phyloP scores from a whole-genome alignment of 2,113 vertebrate species.

The Sapayoa aenigma region DNA sequence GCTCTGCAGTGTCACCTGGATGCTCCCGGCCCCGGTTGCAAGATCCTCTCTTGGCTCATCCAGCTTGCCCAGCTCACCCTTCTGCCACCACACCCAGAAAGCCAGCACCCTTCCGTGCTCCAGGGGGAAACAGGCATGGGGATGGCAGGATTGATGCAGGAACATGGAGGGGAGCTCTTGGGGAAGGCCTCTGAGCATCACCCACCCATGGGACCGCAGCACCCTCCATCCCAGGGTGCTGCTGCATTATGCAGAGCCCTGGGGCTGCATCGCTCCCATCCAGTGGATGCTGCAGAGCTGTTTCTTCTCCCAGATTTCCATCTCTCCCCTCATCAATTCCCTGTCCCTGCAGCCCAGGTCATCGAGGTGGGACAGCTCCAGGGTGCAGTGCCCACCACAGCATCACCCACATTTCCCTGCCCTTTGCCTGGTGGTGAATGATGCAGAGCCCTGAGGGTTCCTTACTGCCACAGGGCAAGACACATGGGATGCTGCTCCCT shows the following conservation, averaged over 20 bases:
- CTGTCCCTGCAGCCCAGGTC: background rate
- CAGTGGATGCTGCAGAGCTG: rapidly evolving
- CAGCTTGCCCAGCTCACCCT: background rate
- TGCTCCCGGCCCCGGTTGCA: background rate
- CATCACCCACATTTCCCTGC: background rate
- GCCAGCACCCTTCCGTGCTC: background rate
- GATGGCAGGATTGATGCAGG: background rate
- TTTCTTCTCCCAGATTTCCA: background rate
- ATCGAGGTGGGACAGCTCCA: rapidly evolving
- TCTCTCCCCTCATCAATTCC: background rate
- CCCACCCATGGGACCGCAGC: rapidly evolving
- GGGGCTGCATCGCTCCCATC: background rate
- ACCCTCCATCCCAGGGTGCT: background rate
- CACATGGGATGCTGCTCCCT: background rate
- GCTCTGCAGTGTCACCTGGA: background rate
- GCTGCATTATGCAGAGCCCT: rapidly evolving
- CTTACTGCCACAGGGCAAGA: rapidly evolving
- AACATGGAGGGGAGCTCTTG: background rate
- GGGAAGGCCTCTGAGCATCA: background rate
- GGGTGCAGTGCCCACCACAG: rapidly evolving
- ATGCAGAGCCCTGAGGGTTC: background rate
- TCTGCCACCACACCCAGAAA: background rate
- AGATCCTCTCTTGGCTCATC: background rate
- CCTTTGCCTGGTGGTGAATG: background rate
- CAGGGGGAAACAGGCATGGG: background rate